These are phyloP conservation scores for Caenorhabditis auriculariae DNA, from an alignment of 2,888 invertebrate species.

Conservation along the genomic window DNA sequence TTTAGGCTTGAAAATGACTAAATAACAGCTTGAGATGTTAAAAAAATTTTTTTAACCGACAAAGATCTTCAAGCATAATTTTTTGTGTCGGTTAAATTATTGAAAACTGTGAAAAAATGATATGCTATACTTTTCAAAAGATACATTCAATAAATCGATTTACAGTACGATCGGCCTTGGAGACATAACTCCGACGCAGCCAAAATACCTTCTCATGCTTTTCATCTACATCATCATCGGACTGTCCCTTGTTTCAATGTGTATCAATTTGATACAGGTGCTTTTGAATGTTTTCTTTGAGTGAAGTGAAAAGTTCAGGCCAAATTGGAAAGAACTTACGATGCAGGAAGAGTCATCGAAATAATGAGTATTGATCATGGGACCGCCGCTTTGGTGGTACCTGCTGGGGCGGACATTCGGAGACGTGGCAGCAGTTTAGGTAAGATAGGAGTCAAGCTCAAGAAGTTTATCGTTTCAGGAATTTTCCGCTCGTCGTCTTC, in stretches of 20 bases:
- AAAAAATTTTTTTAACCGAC: no score
- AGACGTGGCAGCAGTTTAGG: slow-evolving; percentile 33
- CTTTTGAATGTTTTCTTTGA: neutral
- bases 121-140: no score
- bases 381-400: neutral
- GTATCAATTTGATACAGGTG: slow-evolving; percentile 88
- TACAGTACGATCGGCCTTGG: slow-evolving; percentile 58
- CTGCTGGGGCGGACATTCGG: neutral
- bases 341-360: slow-evolving; percentile 35
- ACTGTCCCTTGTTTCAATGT: slow-evolving; percentile 91
- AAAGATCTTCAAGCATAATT: no score
- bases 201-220: slow-evolving; percentile 84
- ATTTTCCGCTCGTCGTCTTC: slow-evolving; percentile 37
- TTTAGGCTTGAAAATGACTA: no score
- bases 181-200: slow-evolving; percentile 72
- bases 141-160: neutral
- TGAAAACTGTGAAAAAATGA: no score
- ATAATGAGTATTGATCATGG: neutral
- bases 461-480: slow-evolving; percentile 13
- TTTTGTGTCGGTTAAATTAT: no score
- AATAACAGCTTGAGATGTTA: no score
- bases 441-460: neutral
- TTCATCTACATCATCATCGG: slow-evolving; percentile 93
- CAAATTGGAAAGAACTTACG: slow-evolving; percentile 54
- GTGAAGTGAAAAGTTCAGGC: slow-evolving; percentile 17